A percentile compares a stretch with the other conserved stretches of the same genome.
Evolutionary conservation across 35 echinoderm and acorn worm genomes (phyloP).

Genomic region (Heliocidaris tuberculata): DNA sequence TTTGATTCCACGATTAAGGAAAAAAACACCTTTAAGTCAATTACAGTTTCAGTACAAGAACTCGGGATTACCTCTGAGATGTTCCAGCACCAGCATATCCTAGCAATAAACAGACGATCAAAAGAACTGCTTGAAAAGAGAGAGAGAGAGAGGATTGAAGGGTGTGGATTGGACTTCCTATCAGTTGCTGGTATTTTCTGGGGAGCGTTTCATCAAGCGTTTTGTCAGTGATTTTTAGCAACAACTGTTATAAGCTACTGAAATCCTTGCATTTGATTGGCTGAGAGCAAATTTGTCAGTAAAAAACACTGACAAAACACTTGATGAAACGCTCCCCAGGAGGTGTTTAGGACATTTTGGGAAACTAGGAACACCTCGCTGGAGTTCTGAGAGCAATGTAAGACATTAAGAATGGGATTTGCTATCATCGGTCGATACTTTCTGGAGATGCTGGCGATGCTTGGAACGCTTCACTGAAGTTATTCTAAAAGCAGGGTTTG

Average conservation of each 20-base stretch:
- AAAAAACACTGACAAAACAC: no score
- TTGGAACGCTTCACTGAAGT: slow-evolving; percentile 69
- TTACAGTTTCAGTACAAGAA: not conserved
- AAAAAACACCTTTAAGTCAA: not conserved
- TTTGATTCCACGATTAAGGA: not conserved
- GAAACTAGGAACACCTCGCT: not conserved
- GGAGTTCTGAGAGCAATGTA: no score
- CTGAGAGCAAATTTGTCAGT: no score
- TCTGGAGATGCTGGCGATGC: slow-evolving; percentile 31
- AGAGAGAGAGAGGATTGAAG: not conserved
- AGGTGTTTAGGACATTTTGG: not conserved
- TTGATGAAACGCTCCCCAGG: no score
- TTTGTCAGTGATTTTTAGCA: no score
- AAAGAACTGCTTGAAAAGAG: not conserved
- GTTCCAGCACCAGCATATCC: not conserved
- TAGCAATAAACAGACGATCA: not conserved
- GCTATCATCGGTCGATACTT: not conserved
- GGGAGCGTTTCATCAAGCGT: no score
- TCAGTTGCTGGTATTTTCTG: not conserved
- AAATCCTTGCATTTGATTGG: no score
- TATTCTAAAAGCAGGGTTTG: slow-evolving; percentile 82
- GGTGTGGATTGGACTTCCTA: not conserved
- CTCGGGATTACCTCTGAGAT: not conserved
- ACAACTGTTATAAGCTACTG: no score
- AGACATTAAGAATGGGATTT: not conserved